A percentile compares a stretch with the other conserved stretches of the same genome.
phyloP scores from a whole-genome alignment of 92 coral and sea anemone species.

The Paragorgia papillata region DNA sequence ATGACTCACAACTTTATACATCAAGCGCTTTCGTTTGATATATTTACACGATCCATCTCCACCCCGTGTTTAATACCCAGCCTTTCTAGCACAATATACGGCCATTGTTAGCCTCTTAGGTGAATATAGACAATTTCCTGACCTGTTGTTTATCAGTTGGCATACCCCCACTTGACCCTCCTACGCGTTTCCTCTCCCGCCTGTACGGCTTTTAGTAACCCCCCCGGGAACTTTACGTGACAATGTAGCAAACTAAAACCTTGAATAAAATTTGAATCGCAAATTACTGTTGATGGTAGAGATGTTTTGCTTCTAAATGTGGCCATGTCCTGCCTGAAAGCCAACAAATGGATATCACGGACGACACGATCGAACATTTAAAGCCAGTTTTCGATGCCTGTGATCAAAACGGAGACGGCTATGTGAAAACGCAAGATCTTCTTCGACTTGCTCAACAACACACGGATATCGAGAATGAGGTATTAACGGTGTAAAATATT shows the following conservation, averaged over 20 bases:
- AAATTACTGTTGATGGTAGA: neutral
- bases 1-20: too few species aligned
- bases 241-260: neutral
- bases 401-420: slow-evolving; percentile 99
- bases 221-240: neutral
- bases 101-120: too few species aligned
- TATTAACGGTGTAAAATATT: slow-evolving; percentile 27
- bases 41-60: too few species aligned
- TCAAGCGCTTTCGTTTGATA: too few species aligned
- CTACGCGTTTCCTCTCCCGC: neutral
- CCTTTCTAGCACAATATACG: too few species aligned
- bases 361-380: slow-evolving; percentile 63
- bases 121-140: too few species aligned
- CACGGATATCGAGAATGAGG: slow-evolving; percentile 77
- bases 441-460: slow-evolving; percentile 84
- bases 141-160: too few species aligned
- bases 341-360: slow-evolving; percentile 50
- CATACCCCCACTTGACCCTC: neutral
- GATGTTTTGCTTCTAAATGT: slow-evolving; percentile 1
- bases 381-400: slow-evolving; percentile 96
- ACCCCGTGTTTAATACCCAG: too few species aligned
- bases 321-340: slow-evolving; percentile 19
- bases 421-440: slow-evolving; percentile 95
- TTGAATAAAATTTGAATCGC: neutral
- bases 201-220: neutral